Percentiles rank a stretch among this genome's conserved stretches.
Conservation (phyloP, 1,140 invertebrate species). For the Acyrthosiphon pisum region DNA sequence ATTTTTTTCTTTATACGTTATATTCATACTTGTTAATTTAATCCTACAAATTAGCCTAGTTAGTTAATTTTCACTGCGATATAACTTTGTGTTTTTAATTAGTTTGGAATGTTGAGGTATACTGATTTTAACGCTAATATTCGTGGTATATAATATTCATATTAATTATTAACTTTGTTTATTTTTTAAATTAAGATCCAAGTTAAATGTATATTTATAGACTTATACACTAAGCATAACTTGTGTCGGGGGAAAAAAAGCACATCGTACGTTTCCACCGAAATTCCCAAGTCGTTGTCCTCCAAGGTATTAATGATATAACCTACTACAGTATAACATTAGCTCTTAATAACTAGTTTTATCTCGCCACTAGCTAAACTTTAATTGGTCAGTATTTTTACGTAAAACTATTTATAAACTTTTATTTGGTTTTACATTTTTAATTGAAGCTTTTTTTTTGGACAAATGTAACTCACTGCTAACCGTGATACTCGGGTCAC, state of each 20-base stretch:
- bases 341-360: not conserved
- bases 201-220: conserved; percentile 31
- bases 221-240: not conserved
- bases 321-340: not conserved
- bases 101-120: conserved; percentile 1
- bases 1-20: not conserved
- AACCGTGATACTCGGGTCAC: too few species aligned
- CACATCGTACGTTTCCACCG: not conserved
- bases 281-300: not conserved
- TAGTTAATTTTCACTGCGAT: not conserved
- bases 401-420: not conserved
- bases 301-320: not conserved
- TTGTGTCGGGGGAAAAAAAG: not conserved
- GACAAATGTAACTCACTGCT: too few species aligned
- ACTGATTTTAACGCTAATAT: not conserved
- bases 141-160: not conserved
- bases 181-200: not conserved
- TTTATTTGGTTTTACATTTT: not conserved
- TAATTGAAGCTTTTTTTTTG: not conserved
- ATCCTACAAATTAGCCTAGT: not conserved
- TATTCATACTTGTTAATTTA: not conserved
- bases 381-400: not conserved
- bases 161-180: conserved; percentile 10
- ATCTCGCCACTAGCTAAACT: not conserved
- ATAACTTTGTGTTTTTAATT: not conserved